These are phyloP conservation scores for Phacellophora camtschatica DNA, from an alignment of 30 jellyfish, hydroid and myxozoan species.

Conservation along the genomic window DNA sequence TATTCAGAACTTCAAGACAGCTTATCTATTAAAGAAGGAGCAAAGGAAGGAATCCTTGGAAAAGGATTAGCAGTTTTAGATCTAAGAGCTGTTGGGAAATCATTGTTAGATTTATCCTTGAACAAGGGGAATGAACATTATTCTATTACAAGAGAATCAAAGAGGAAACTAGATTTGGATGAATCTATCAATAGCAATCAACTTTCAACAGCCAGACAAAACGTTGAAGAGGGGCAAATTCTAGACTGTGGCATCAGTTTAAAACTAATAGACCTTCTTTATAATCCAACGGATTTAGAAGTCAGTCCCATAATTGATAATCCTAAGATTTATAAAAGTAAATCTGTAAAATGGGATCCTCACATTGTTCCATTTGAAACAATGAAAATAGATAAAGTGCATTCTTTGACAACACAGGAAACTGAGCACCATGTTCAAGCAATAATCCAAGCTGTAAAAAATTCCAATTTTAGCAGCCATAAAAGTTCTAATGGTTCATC, in stretches of 20 bases:
- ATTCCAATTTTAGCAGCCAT: background rate
- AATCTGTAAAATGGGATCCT: slow-evolving; percentile 69
- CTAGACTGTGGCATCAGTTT: slow-evolving; percentile 39
- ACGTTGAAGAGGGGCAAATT: background rate
- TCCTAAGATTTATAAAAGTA: slow-evolving; percentile 46
- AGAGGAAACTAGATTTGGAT: background rate
- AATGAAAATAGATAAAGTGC: slow-evolving; percentile 13
- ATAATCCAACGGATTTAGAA: slow-evolving; percentile 78
- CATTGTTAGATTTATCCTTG: background rate
- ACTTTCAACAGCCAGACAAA: background rate
- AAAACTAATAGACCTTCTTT: slow-evolving; percentile 72
- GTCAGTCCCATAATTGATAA: slow-evolving; percentile 85
- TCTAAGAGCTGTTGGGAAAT: slow-evolving; percentile 13
- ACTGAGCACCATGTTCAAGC: slow-evolving; percentile 35
- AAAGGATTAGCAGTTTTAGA: slow-evolving; percentile 61
- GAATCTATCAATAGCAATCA: background rate
- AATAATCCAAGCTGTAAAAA: background rate
- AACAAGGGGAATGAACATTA: background rate
- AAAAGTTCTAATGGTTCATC: slow-evolving; percentile 4
- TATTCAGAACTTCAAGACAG: background rate
- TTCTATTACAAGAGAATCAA: slow-evolving; percentile 43
- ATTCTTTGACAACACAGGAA: slow-evolving; percentile 25
- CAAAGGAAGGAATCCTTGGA: background rate
- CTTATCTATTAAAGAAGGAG: background rate
- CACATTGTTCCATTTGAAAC: slow-evolving; percentile 51